phyloP scores from a whole-genome alignment of 2,797 vertebrate species.

The Syndactyla subalaris region DNA sequence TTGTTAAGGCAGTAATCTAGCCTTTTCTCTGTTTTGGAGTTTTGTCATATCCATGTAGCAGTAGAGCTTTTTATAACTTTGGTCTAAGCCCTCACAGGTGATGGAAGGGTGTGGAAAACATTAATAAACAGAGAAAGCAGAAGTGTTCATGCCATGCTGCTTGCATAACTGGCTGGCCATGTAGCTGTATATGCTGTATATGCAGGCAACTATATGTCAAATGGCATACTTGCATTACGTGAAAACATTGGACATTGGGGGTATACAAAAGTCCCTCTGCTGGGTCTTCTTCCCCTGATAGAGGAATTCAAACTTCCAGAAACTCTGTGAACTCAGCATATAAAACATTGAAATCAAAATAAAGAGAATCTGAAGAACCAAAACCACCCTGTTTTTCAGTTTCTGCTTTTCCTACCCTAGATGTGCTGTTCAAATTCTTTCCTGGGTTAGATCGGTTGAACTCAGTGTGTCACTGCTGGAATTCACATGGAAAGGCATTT shows the following conservation, averaged over 20 bases:
- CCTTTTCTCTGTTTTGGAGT: not conserved
- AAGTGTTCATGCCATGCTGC: not conserved
- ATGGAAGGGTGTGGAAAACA: not conserved
- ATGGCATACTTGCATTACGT: not conserved
- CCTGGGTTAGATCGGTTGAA: not conserved
- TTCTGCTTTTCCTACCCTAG: not conserved
- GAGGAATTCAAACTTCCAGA: not conserved
- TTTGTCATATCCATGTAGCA: not conserved
- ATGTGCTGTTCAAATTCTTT: not conserved
- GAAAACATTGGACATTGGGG: not conserved
- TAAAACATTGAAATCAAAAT: not conserved
- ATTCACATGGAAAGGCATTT: not conserved
- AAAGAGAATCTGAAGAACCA: not conserved
- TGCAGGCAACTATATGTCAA: not conserved
- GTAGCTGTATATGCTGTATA: not conserved
- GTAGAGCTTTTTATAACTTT: not conserved
- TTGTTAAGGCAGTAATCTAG: not conserved
- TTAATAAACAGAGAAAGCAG: not conserved
- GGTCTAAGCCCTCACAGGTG: not conserved
- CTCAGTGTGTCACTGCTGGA: not conserved
- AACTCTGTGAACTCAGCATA: not conserved
- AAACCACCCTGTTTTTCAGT: fast-evolving
- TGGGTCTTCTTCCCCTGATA: not conserved
- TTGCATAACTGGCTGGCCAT: not conserved
- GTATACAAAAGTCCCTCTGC: not conserved